Conservation (phyloP, 2,888 invertebrate species). For the Chymomyza caudatula region DNA sequence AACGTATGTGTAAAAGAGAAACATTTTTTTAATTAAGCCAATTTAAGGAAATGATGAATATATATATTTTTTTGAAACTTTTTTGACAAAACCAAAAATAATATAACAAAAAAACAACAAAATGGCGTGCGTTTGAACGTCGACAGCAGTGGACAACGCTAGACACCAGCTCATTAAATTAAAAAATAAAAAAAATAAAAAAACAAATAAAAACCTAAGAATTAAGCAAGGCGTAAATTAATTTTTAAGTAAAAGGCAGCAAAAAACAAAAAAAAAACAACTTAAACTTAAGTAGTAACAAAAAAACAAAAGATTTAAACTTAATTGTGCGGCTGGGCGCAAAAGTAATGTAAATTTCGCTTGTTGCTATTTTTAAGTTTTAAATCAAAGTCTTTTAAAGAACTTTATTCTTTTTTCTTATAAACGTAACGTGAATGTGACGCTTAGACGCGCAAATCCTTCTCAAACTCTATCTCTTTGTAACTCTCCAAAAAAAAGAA, state of each 20-base stretch:
- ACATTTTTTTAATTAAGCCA: conserved; percentile 71
- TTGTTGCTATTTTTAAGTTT: conserved; percentile 75
- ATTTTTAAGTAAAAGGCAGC: conserved; percentile 5
- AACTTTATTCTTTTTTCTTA: conserved; percentile 63
- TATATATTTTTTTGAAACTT: conserved; percentile 76
- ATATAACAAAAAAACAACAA: conserved; percentile 47
- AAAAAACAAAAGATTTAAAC: conserved; percentile 11
- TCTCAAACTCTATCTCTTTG: conserved; percentile 49
- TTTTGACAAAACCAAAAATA: conserved; percentile 63
- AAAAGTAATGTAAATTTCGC: conserved; percentile 70
- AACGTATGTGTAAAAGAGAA: conserved; percentile 35
- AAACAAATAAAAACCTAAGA: conserved; percentile 24
- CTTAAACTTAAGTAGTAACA: conserved; percentile 1
- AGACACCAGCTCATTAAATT: conserved; percentile 42
- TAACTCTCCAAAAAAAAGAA: conserved; percentile 47
- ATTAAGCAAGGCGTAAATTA: conserved; percentile 12
- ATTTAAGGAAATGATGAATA: conserved; percentile 66
- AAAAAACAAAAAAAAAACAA: conserved; percentile 16
- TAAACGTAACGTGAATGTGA: conserved; percentile 46
- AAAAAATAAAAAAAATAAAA: conserved; percentile 32
- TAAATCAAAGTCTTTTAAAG: conserved; percentile 73
- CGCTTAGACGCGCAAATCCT: conserved; percentile 41
- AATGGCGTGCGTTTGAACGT: conserved; percentile 25
- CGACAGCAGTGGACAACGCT: conserved; percentile 4
- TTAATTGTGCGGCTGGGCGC: conserved; percentile 38